Evolutionary conservation across 2,113 vertebrate species (phyloP), one percentile per base, ranked within the genome.

Genomic region (Phrynosoma platyrhinos): DNA sequence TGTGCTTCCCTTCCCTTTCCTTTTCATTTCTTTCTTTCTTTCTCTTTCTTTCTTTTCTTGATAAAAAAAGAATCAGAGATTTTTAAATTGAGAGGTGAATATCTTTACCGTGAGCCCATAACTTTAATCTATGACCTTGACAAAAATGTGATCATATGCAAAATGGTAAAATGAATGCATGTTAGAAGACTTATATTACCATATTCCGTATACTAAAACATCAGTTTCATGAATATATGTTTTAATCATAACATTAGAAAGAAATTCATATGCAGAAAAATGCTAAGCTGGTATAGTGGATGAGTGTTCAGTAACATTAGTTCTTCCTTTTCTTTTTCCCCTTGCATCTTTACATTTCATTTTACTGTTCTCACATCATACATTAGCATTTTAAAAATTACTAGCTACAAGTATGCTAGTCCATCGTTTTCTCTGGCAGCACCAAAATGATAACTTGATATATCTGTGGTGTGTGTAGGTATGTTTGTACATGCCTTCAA

Each of bases 131-230:
- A 4, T 27, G 47, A 40, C 82, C 21, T 23, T 93, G 87, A 87
- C 23, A 80, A 88, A 85, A 92, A 55, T 7, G 86, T 30, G 21
- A 84, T 84, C 30, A 71, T 79, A 81, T 58, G 32, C 90, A 87
- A 91, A 92, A 85, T 3, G 0, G 0, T 80, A 52, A 88, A 69
- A 90, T 85, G 6, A 92, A 92, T 85, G 7, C 55, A 69, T 12
- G 64, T 88, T 0, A 2, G 62, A 91, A 86, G 30, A 27, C 13
- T 21, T 9, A 64, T 79, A 85, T 90, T 92, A 66, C 2, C 62
- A 62, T 79, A 86, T 91, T 92, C 36, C 62, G 58, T n/a, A 83
- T 88, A 90, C 53, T 90, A 88, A 88, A 92, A 85, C 2, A n/a
- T 88, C 5, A 2, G 20, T 85, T 95, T 90, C 42, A 80, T 80